Percentiles rank a stretch among this genome's conserved stretches.
These are phyloP conservation scores for Branchinecta lindahli DNA, from an alignment of 1,140 invertebrate species.

Conservation along the genomic window DNA sequence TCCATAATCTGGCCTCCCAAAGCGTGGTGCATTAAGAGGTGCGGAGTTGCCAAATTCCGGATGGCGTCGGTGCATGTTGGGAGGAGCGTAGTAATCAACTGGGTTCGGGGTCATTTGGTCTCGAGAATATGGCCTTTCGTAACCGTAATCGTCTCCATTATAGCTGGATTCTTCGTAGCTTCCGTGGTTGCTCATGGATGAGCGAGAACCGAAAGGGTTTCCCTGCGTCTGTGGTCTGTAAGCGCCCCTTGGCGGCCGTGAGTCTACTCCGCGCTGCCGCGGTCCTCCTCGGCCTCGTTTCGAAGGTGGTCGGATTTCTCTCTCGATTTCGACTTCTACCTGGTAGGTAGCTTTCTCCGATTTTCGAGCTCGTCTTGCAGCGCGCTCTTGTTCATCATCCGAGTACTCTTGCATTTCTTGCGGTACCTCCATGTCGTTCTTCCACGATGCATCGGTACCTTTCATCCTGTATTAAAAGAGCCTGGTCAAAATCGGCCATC, in stretches of 20 bases:
- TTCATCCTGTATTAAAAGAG: constrained; percentile 41
- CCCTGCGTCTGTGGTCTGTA: background rate
- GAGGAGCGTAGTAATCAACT: too few relatives aligned
- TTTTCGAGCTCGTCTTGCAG: constrained; percentile 27
- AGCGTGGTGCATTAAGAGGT: too few relatives aligned
- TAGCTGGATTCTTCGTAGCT: too few relatives aligned
- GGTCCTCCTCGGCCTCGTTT: background rate
- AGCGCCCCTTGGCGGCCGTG: background rate
- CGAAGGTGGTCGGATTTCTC: background rate
- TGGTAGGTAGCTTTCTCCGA: background rate
- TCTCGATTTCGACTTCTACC: background rate
- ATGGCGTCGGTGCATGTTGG: too few relatives aligned
- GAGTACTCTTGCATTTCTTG: constrained; percentile 55
- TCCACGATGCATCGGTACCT: constrained; percentile 67
- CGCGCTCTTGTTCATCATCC: constrained; percentile 67
- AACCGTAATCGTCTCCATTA: too few relatives aligned
- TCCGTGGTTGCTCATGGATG: too few relatives aligned
- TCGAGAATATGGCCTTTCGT: too few relatives aligned
- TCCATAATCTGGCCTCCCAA: too few relatives aligned
- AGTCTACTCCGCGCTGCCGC: background rate
- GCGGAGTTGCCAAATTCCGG: too few relatives aligned
- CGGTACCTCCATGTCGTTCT: constrained; percentile 64
- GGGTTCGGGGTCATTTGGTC: too few relatives aligned
- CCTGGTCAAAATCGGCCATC: background rate
- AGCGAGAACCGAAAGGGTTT: background rate